These are phyloP conservation scores for Hesperia comma DNA, from an alignment of 2,888 invertebrate genomes.

Conservation along the genomic window DNA sequence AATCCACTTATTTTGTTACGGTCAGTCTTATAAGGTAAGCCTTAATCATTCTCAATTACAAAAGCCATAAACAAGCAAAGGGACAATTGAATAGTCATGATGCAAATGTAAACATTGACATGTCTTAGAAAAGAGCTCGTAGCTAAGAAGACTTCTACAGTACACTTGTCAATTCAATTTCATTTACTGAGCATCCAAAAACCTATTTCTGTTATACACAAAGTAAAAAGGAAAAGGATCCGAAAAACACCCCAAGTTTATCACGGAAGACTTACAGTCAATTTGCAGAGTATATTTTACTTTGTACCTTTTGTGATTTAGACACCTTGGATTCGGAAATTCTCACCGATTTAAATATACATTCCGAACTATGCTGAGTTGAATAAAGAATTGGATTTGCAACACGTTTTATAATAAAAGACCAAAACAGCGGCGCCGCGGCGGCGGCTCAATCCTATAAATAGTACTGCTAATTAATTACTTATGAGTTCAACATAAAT, in stretches of 20 bases:
- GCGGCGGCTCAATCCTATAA: background rate
- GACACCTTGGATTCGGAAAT: slow-evolving; percentile 44
- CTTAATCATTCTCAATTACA: too few species aligned
- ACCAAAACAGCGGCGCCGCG: slow-evolving; percentile 35
- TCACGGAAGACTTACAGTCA: slow-evolving; percentile 60
- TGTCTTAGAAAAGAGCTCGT: background rate
- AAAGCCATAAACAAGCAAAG: background rate
- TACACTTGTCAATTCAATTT: slow-evolving; percentile 16
- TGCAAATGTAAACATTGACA: background rate
- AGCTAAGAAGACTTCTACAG: background rate
- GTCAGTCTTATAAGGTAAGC: too few species aligned
- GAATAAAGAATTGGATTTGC: slow-evolving; percentile 56
- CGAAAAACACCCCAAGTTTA: slow-evolving; percentile 57
- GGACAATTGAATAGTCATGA: background rate
- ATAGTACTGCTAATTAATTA: background rate
- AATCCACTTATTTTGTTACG: too few species aligned
- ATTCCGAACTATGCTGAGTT: slow-evolving; percentile 48
- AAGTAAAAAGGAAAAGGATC: slow-evolving; percentile 59
- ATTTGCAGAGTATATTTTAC: slow-evolving; percentile 62
- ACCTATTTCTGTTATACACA: slow-evolving; percentile 41
- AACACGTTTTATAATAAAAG: slow-evolving; percentile 60
- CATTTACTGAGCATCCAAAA: slow-evolving; percentile 33
- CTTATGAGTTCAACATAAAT: background rate
- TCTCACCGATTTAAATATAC: slow-evolving; percentile 50
- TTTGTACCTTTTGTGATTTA: slow-evolving; percentile 20